Conservation (phyloP, 2,888 invertebrate genomes). For the Tineola bisselliella region DNA sequence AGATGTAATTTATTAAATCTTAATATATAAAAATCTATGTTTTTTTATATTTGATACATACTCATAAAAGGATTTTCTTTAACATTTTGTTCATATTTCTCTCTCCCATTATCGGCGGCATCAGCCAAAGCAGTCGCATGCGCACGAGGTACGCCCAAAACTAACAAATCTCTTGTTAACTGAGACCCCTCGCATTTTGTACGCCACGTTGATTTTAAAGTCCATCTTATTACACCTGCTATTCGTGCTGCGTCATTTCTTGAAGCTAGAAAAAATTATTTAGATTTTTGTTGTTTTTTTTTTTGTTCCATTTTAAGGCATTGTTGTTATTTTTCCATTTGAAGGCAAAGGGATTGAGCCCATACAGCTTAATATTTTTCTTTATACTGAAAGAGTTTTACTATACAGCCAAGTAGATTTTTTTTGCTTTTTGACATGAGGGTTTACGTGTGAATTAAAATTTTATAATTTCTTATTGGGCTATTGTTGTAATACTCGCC, state of each 20-base stretch:
- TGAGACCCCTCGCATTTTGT: conserved; percentile 39
- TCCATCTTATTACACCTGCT: conserved; percentile 51
- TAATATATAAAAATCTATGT: neutral
- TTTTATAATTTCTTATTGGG: no score
- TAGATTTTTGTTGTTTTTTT: no score
- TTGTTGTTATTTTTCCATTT: no score
- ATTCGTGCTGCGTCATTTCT: conserved; percentile 50
- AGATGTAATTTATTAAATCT: no score
- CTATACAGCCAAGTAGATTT: no score
- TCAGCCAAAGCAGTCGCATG: conserved; percentile 49
- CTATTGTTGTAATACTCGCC: no score
- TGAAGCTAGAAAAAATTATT: neutral
- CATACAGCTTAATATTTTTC: no score
- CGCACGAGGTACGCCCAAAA: conserved; percentile 48
- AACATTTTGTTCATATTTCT: conserved; percentile 29
- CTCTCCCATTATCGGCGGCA: conserved; percentile 33
- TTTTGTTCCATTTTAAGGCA: no score
- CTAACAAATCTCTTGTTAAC: conserved; percentile 44
- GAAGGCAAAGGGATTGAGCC: no score
- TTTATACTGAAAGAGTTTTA: no score
- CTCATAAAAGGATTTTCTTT: conserved; percentile 39
- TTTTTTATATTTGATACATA: conserved; percentile 21
- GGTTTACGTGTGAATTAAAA: no score
- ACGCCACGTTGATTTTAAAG: conserved; percentile 38
- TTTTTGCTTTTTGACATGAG: no score